Base-by-base conservation (phyloP, 2,888 invertebrate species). In the Eupithecia dodoneata region DNA sequence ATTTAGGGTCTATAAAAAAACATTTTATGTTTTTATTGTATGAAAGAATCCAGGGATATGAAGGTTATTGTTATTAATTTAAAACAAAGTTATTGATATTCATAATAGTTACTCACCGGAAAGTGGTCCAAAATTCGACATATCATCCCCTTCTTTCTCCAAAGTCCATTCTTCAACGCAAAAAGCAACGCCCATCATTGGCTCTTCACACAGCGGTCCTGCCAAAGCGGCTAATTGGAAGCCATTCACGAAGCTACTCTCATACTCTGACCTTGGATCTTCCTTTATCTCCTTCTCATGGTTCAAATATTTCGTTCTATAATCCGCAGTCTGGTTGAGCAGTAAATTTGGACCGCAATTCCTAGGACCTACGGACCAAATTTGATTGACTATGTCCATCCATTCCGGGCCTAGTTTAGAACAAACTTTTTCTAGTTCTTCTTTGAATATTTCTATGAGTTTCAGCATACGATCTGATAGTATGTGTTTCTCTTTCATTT, bases 201-300 rank as follows among this genome's bases (percentile, higher is more conserved):
- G 99, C 88, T 99, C 99, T 86, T 99, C 99, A 92, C 99, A 99
- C 69, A 99, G 91, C 0, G 99, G 99, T 0, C 99, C 99, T 66
- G 98, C 97, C 74, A 97, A 92, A 45, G 98, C 96, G 7, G 98
- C 98, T 91, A 98, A 91, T 95, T 98, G 97, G 92, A 99, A 97
- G 10, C 98, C 98, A 92, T 97, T 98, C 4, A 98, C 95, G 88
- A 99, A 97, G 89, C 97, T 97, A 87, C 97, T 97, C 86, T 98
- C 98, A 88, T 96, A 96, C 84, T 96, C 96, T 76, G 95, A 95
- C 71, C 97, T 94, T 0, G 93, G 89, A 90, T 97, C 97, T 74
- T 94, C 93, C 67, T 85, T 87, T 4, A 92, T 89, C 74, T 92
- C 91, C 55, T 87, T 88, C 5, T 93, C 91, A 80, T 92, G 93